Evolutionary conservation across 2,888 invertebrate species (phyloP).

Genomic region (Aspidiotus rigidus): DNA sequence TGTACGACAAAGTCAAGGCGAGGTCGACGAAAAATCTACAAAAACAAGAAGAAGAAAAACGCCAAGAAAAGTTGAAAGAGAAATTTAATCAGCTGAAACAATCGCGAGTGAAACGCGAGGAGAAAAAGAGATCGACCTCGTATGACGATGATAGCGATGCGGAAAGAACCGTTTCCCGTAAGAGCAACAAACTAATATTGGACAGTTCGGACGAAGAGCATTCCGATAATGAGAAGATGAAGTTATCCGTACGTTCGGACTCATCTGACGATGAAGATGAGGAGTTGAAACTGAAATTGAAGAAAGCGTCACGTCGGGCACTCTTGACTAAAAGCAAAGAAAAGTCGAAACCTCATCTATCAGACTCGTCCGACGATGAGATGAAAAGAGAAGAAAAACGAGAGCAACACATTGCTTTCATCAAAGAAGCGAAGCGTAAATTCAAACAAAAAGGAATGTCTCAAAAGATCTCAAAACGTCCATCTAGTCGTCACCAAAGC

Average conservation of each 20-base stretch:
- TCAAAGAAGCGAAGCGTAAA: constrained; percentile 22
- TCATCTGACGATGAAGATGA: constrained; percentile 35
- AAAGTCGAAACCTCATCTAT: constrained; percentile 17
- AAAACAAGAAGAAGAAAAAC: constrained; percentile 79
- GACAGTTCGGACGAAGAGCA: constrained; percentile 53
- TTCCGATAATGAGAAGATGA: constrained; percentile 40
- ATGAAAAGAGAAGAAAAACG: constrained; percentile 12
- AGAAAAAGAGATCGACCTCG: constrained; percentile 78
- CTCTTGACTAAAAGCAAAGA: constrained; percentile 19
- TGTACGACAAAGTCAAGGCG: constrained; percentile 96
- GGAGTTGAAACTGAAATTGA: constrained; percentile 5
- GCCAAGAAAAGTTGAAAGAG: constrained; percentile 75
- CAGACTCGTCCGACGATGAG: constrained; percentile 22
- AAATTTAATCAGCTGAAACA: constrained; percentile 82
- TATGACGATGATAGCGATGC: constrained; percentile 76
- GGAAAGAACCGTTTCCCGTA: constrained; percentile 49
- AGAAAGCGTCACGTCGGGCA: constrained; percentile 11
- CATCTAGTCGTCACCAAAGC: constrained; percentile 5
- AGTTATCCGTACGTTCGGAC: constrained; percentile 4
- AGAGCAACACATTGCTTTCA: constrained; percentile 7
- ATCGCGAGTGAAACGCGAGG: constrained; percentile 74
- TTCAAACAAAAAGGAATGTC: constrained; percentile 21
- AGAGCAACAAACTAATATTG: constrained; percentile 45
- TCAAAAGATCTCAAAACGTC: constrained; percentile 15
- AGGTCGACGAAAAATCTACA: constrained; percentile 89